Evolutionary conservation across 2,888 invertebrate genomes (phyloP).

Genomic region (Axea sp.): DNA sequence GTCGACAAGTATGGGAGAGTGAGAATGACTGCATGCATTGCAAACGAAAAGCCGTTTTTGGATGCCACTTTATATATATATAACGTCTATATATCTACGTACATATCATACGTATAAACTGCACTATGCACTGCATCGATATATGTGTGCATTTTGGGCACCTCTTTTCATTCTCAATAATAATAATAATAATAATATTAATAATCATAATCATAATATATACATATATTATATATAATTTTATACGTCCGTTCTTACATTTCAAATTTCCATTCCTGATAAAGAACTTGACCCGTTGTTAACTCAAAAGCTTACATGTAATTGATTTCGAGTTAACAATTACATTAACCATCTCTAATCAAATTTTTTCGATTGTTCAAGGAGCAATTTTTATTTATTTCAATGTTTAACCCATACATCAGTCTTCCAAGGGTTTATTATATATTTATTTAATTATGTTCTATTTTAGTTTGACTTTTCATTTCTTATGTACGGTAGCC

Average conservation of each 20-base stretch:
- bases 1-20: constrained; percentile 77
- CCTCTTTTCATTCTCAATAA: constrained; percentile 78
- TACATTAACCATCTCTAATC: constrained; percentile 67
- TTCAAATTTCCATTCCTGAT: constrained; percentile 69
- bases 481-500: constrained; percentile 39
- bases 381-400: constrained; percentile 70
- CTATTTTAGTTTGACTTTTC: constrained; percentile 38
- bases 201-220: too few relatives aligned
- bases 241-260: constrained; percentile 68
- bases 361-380: constrained; percentile 74
- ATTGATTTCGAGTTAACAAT: constrained; percentile 56
- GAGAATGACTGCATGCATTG: constrained; percentile 79
- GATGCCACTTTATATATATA: constrained; percentile 75
- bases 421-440: constrained; percentile 23
- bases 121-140: constrained; percentile 79
- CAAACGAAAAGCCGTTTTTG: constrained; percentile 78
- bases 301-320: constrained; percentile 56
- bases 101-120: constrained; percentile 78
- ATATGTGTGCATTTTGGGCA: constrained; percentile 80
- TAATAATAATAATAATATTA: too few relatives aligned
- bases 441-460: constrained; percentile 13
- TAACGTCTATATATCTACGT: constrained; percentile 72
- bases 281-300: constrained; percentile 67
- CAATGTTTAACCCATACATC: constrained; percentile 65
- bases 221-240: constrained; percentile 65